Base-by-base conservation (phyloP, 2,113 vertebrate genomes). In the Anolis carolinensis region DNA sequence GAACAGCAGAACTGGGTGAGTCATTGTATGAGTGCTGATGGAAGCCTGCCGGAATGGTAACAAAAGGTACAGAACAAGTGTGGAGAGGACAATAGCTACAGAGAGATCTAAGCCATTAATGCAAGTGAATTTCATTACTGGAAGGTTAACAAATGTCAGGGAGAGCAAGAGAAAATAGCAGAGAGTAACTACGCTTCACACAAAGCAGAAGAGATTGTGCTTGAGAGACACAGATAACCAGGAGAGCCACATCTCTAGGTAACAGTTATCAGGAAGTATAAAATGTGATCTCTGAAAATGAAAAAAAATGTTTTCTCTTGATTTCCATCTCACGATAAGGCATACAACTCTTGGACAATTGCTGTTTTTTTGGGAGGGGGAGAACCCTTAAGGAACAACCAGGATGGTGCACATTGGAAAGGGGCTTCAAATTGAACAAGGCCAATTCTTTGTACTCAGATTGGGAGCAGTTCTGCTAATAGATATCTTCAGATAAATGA, bases 131-230 rank as follows among this genome's bases (percentile, higher is more conserved):
- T 74, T 74, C 70, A 84, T 79, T 84, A 67, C 36, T 34, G 50
- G 59, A 75, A 79, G 71, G 59, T 79, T 84, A 80, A 88, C 70
- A 79, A 88, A 84, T 79, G 87, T 75, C 86, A 72, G 70, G 82
- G 86, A 79, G 75, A 84, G 77, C 78, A 59, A 44, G 62, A 68
- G 76, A 62, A 74, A 68, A 70, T 75, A 78, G 75, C 86, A 78
- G 50, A 75, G 14, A 70, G 65, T 67, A 68, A 76, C 73, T 77
- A 39, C 32, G 36, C 50, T 65, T 21, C 62, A 84, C 59, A 81
- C 70, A 84, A 88, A 80, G 82, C 59, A 59, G 52, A 75, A 75
- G 70, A 74, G 44, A 81, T 75, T 67, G 32, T 55, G 3, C 73
- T 39, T 84, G 34, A 75, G 87, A 81, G 44, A 74, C 7, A 44